phyloP scores from a whole-genome alignment of 2,888 invertebrate species.

The Cerastoderma edule region DNA sequence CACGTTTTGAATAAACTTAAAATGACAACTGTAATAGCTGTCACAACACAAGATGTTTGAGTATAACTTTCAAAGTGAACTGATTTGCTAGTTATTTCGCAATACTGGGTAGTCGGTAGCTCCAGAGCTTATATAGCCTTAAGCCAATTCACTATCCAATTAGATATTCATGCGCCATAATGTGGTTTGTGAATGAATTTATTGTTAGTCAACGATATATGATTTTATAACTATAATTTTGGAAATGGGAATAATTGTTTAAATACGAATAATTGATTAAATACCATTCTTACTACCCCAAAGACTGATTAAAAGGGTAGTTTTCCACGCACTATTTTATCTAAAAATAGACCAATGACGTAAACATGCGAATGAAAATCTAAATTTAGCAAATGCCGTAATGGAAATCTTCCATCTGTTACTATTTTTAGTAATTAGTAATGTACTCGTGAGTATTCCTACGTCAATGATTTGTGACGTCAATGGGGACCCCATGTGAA shows the following conservation, averaged over 20 bases:
- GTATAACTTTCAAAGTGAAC: not conserved
- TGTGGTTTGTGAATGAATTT: not conserved
- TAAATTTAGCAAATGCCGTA: conserved; percentile 61
- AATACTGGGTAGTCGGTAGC: conserved; percentile 23
- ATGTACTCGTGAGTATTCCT: conserved; percentile 15
- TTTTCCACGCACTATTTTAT: conserved; percentile 21
- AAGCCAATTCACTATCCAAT: not conserved
- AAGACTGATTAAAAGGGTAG: not conserved
- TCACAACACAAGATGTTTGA: conserved; percentile 6
- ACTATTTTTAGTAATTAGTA: conserved; percentile 23
- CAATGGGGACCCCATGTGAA: conserved; percentile 1
- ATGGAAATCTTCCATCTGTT: conserved; percentile 35
- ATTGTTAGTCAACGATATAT: not conserved
- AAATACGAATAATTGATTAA: no score
- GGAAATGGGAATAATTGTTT: no score
- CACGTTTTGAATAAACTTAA: conserved; percentile 50
- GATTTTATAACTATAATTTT: not conserved
- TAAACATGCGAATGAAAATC: conserved; percentile 35
- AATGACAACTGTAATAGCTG: conserved; percentile 30
- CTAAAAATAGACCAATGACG: conserved; percentile 32
- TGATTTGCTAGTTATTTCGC: conserved; percentile 45
- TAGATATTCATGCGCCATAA: not conserved
- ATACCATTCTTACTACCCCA: no score
- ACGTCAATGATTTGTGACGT: conserved; percentile 8
- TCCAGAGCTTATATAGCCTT: conserved; percentile 3